Conservation (phyloP, 1,140 invertebrate species). For the Dinoponera quadriceps region DNA sequence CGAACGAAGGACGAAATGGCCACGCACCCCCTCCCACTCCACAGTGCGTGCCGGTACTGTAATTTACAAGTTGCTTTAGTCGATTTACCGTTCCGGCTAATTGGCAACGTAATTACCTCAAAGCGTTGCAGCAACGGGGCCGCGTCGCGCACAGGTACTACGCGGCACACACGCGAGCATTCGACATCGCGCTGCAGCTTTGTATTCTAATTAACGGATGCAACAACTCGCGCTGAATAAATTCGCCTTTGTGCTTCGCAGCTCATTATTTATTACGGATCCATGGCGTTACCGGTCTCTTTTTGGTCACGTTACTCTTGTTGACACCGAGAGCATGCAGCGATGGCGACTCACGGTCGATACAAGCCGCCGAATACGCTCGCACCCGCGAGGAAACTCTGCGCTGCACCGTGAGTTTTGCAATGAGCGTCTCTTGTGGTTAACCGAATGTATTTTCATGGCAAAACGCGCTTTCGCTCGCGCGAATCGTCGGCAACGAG, state of each 20-base stretch:
- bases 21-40: no score
- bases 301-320: conserved; percentile 15
- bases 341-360: not conserved
- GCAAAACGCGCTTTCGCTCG: not conserved
- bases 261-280: conserved; percentile 12
- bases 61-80: conserved; percentile 59
- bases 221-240: conserved; percentile 51
- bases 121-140: conserved; percentile 37
- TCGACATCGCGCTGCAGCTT: conserved; percentile 49
- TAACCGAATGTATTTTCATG: not conserved
- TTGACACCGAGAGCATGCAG: not conserved
- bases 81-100: conserved; percentile 58
- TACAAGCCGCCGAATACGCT: conserved; percentile 52
- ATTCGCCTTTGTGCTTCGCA: conserved; percentile 37
- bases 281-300: not conserved
- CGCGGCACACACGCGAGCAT: conserved; percentile 19
- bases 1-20: not conserved
- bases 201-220: conserved; percentile 57
- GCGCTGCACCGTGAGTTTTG: not conserved
- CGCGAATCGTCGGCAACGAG: conserved; percentile 14
- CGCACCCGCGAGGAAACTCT: not conserved
- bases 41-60: conserved; percentile 27
- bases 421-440: not conserved
- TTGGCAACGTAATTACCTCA: conserved; percentile 60
- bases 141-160: conserved; percentile 28